These are phyloP conservation scores for Brienomyrus brachyistius DNA, from an alignment of 2,113 vertebrate genomes.

Conservation along the genomic window DNA sequence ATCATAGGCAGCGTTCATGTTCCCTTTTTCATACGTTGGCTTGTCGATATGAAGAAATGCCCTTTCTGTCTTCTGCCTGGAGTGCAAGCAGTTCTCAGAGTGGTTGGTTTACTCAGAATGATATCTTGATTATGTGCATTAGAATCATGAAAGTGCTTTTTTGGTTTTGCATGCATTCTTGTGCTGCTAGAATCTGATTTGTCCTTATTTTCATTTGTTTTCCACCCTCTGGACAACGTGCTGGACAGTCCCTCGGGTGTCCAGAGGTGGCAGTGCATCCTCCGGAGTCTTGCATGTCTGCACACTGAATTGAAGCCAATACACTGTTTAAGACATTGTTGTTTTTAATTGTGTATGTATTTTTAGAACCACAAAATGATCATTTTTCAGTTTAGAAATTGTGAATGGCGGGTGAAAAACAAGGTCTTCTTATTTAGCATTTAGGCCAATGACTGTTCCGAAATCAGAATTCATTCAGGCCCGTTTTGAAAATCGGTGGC, in stretches of 20 bases:
- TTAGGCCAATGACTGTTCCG: conserved; percentile 24
- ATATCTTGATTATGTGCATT: conserved; percentile 45
- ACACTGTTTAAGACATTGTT: conserved; percentile 50
- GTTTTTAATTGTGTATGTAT: conserved; percentile 36
- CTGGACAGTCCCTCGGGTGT: conserved; percentile 36
- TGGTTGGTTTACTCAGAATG: conserved; percentile 29
- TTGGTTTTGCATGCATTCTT: conserved; percentile 52
- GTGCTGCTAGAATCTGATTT: conserved; percentile 55
- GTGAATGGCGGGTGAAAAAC: conserved; percentile 2
- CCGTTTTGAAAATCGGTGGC: conserved; percentile 2
- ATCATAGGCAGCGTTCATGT: background rate
- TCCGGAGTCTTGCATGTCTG: conserved; percentile 40
- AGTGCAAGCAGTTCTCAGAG: conserved; percentile 46
- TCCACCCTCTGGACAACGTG: conserved; percentile 30
- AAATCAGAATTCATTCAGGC: conserved; percentile 19
- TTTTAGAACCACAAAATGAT: conserved; percentile 21
- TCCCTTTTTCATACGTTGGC: background rate
- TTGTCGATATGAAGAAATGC: background rate
- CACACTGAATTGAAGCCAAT: conserved; percentile 47
- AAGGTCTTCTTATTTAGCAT: conserved; percentile 10
- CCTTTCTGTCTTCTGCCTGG: conserved; percentile 50
- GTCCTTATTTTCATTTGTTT: conserved; percentile 12
- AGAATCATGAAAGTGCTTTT: conserved; percentile 56
- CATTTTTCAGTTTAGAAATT: conserved; percentile 14
- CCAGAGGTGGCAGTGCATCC: conserved; percentile 26